Percentiles rank a stretch among this genome's conserved stretches.
phyloP scores from a whole-genome alignment of 53 echinoderm and acorn worm species.

The Hippasteria phrygiana region DNA sequence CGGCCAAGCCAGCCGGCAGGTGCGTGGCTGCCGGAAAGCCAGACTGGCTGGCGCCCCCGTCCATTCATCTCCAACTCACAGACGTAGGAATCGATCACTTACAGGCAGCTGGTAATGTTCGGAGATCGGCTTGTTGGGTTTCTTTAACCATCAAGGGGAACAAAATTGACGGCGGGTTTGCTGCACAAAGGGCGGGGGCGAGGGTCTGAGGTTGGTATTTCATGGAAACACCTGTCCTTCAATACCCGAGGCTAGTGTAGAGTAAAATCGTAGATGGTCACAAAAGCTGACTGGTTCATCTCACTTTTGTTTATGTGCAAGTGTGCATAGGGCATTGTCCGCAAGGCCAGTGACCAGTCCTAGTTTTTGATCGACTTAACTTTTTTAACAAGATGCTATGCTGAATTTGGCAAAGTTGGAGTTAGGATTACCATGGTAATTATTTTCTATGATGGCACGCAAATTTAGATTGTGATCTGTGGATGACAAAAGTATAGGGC shows the following conservation, averaged over 20 bases:
- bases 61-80: constrained; percentile 30
- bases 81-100: constrained; percentile 10
- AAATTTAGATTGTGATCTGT: too few relatives aligned
- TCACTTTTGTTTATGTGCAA: neutral
- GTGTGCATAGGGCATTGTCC: constrained; percentile 28
- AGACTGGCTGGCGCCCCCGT: constrained; percentile 46
- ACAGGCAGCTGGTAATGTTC: constrained; percentile 28
- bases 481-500: too few relatives aligned
- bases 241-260: neutral
- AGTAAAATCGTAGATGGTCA: neutral
- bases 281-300: neutral
- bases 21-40: neutral
- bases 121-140: neutral
- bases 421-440: too few relatives aligned
- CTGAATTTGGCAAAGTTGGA: neutral
- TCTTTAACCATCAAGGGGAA: neutral
- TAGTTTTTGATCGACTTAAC: neutral
- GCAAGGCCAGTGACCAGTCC: neutral
- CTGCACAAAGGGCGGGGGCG: constrained; percentile 4
- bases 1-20: constrained; percentile 7
- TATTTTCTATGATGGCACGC: too few relatives aligned
- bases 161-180: neutral
- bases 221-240: constrained; percentile 25
- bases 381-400: neutral
- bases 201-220: neutral